Evolutionary conservation across 2,797 vertebrate species (phyloP).

Genomic region (Syngnathus rostellatus): DNA sequence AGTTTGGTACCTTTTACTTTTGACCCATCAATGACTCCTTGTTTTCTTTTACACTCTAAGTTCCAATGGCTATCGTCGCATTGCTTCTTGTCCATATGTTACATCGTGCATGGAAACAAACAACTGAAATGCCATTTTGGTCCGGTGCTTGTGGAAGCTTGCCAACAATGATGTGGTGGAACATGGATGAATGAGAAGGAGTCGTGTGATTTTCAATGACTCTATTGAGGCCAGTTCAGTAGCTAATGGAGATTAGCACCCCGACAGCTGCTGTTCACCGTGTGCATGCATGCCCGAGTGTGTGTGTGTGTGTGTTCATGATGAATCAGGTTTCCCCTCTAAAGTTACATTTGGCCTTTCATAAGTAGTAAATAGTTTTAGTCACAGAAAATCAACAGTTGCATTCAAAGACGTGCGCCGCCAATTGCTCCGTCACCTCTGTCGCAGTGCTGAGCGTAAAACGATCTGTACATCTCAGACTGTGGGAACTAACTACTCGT

Average conservation of each 20-base stretch:
- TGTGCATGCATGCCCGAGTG: constrained; percentile 19
- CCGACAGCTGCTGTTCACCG: constrained; percentile 65
- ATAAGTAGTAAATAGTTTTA: constrained; percentile 30
- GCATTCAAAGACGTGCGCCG: constrained; percentile 18
- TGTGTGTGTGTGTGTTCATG: constrained; percentile 9
- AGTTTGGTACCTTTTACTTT: too few relatives aligned
- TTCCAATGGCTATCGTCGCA: not conserved
- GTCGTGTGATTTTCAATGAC: constrained; percentile 31
- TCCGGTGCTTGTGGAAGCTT: not conserved
- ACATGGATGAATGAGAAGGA: not conserved
- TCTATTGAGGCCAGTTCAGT: constrained; percentile 59
- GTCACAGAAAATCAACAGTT: constrained; percentile 37
- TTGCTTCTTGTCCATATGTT: not conserved
- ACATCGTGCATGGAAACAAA: not conserved
- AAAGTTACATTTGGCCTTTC: constrained; percentile 36
- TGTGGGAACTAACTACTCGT: constrained; percentile 65
- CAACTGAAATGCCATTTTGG: not conserved
- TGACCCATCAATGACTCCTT: too few relatives aligned
- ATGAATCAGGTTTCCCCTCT: constrained; percentile 25
- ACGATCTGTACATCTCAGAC: constrained; percentile 42
- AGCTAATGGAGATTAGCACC: constrained; percentile 70
- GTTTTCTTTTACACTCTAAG: too few relatives aligned
- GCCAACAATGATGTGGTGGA: not conserved
- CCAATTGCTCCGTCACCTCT: constrained; percentile 36
- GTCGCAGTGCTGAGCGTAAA: constrained; percentile 23